Conservation (phyloP, 30 jellyfish, hydroid and myxozoan species). For the Chironex yamaguchii region DNA sequence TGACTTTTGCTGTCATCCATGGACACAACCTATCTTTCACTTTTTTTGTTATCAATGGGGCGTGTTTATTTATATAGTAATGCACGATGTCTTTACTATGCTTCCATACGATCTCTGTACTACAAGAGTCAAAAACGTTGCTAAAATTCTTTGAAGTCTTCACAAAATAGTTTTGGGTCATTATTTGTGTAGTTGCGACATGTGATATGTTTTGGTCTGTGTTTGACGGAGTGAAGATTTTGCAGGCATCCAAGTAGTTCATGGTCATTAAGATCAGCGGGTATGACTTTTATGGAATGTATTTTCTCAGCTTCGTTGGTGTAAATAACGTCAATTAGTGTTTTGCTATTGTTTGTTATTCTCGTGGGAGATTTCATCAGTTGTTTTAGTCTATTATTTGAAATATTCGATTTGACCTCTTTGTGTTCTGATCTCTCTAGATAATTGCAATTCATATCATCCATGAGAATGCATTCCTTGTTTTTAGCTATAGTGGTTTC, state of each 20-base stretch:
- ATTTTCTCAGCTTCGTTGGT: background rate
- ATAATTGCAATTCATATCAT: background rate
- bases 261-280: background rate
- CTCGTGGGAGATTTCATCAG: background rate
- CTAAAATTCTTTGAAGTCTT: background rate
- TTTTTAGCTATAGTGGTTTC: too few species aligned
- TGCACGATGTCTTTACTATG: background rate
- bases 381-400: background rate
- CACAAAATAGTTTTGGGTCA: background rate
- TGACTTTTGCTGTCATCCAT: slow-evolving; percentile 30
- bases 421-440: background rate
- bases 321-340: background rate
- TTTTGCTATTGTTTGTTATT: background rate
- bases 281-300: background rate
- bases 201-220: background rate
- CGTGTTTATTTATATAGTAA: slow-evolving; percentile 8
- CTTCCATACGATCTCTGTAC: slow-evolving; percentile 16
- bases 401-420: background rate
- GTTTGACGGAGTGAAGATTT: background rate
- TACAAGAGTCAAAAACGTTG: background rate
- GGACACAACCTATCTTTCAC: slow-evolving; percentile 68
- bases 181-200: background rate
- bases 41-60: slow-evolving; percentile 19
- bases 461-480: too few species aligned
- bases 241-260: background rate